Percentiles rank a stretch among this genome's conserved stretches.
Conservation (phyloP, 2,113 vertebrate species). For the Notiomystis cincta region DNA sequence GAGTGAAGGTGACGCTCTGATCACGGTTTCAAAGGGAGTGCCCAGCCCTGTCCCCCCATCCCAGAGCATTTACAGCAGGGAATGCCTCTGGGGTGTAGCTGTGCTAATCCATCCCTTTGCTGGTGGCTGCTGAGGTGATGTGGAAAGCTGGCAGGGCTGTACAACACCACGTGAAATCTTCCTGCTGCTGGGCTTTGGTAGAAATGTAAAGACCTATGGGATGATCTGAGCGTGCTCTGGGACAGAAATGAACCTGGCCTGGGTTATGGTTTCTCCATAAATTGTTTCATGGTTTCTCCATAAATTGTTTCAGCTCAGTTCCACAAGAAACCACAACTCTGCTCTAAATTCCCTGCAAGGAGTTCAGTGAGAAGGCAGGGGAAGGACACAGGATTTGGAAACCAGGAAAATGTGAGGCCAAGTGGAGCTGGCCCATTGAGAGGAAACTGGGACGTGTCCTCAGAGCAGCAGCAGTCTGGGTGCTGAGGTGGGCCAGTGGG, state of each 20-base stretch:
- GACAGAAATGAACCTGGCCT: background rate
- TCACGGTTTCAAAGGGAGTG: rapidly evolving
- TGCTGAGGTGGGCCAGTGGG: background rate
- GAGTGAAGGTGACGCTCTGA: background rate
- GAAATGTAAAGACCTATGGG: background rate
- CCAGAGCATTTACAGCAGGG: background rate
- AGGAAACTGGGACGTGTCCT: background rate
- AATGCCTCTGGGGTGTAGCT: background rate
- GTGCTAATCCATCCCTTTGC: background rate
- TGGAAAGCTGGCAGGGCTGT: background rate
- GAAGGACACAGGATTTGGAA: background rate
- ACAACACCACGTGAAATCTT: background rate
- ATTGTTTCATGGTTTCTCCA: background rate
- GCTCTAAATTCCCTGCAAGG: background rate
- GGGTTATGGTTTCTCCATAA: background rate
- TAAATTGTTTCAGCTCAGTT: background rate
- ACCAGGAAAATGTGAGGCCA: background rate
- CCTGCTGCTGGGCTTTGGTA: background rate
- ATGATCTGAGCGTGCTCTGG: background rate
- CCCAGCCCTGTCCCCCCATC: background rate
- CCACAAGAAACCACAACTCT: background rate
- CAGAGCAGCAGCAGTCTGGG: background rate
- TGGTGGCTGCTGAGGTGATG: background rate
- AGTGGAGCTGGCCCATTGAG: background rate
- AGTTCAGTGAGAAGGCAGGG: background rate